Conservation (phyloP, 2,888 invertebrate genomes). For the Trisateles emortualis region DNA sequence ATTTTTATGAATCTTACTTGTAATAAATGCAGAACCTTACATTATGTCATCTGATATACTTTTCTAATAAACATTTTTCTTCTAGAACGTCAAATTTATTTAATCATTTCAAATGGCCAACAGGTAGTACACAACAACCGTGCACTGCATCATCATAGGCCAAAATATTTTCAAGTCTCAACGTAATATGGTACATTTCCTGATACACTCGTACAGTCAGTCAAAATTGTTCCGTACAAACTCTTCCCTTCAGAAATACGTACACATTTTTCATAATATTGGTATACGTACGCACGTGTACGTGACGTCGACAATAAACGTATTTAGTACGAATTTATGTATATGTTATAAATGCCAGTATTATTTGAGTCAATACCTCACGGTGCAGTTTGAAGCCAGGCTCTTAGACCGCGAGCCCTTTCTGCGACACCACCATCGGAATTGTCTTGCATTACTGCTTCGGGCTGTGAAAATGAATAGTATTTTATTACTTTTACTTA, state of each 20-base stretch:
- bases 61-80: background rate
- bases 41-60: background rate
- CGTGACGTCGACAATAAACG: no score
- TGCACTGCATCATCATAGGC: background rate
- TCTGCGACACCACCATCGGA: constrained; percentile 75
- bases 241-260: background rate
- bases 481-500: no score
- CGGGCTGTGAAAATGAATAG: constrained; percentile 64
- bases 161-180: background rate
- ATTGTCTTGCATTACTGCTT: constrained; percentile 68
- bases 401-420: constrained; percentile 73
- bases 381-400: constrained; percentile 81
- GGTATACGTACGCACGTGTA: background rate
- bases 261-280: background rate
- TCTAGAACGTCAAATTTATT: background rate
- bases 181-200: background rate
- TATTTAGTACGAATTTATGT: background rate
- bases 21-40: background rate
- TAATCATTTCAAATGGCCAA: background rate
- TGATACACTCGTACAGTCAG: background rate
- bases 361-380: constrained; percentile 38
- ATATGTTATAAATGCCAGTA: background rate
- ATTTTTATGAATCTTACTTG: background rate
- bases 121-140: background rate
- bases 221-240: background rate